Conservation (phyloP, 2,888 invertebrate species). For the Eupithecia abbreviata region DNA sequence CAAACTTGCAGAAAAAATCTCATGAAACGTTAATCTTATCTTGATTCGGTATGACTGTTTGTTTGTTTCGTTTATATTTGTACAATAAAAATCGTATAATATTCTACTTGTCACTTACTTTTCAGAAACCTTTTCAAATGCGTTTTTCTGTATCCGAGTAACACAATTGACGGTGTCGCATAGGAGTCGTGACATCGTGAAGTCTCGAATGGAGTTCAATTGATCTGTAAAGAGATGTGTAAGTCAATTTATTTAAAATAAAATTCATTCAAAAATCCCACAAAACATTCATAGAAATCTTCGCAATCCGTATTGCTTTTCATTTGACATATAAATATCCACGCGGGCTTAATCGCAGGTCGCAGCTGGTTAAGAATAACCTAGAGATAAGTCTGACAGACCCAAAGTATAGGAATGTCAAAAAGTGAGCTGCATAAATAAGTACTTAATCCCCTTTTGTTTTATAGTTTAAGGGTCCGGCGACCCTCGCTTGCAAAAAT, state of each 20-base stretch:
- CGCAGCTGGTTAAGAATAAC: no score
- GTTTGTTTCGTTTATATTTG: neutral
- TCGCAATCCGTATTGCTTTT: no score
- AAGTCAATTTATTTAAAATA: neutral
- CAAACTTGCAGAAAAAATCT: neutral
- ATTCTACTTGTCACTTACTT: slow-evolving; percentile 25
- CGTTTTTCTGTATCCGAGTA: slow-evolving; percentile 33
- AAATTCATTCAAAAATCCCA: no score
- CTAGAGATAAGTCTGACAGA: no score
- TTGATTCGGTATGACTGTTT: neutral
- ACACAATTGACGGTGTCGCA: slow-evolving; percentile 38
- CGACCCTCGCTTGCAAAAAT: no score
- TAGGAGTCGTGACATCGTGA: slow-evolving; percentile 33
- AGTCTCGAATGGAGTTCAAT: slow-evolving; percentile 36
- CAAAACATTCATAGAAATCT: no score
- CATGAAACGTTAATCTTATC: neutral
- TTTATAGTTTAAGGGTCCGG: no score
- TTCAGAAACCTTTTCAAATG: slow-evolving; percentile 34
- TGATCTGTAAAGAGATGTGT: slow-evolving; percentile 38
- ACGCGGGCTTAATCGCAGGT: no score
- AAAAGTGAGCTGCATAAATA: no score
- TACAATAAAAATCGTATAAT: neutral
- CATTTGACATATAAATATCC: no score
- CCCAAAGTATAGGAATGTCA: no score
- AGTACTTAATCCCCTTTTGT: no score